A percentile compares a stretch with the other conserved stretches of the same genome.
phyloP scores from a whole-genome alignment of 2,113 vertebrate genomes.

The Amphiprion percula region DNA sequence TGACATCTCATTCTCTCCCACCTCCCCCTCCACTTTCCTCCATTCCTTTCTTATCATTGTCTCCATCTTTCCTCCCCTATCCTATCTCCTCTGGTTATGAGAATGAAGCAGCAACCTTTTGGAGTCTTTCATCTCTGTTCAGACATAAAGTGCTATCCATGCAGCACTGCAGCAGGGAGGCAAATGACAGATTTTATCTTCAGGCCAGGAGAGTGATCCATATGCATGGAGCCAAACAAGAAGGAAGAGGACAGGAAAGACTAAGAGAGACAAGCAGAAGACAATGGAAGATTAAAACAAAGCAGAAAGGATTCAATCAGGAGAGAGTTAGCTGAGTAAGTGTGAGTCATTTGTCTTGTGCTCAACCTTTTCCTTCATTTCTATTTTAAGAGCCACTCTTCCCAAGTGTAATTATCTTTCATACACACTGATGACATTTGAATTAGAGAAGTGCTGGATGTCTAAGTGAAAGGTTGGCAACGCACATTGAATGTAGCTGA shows the following conservation, averaged over 20 bases:
- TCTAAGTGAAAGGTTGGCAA: no score
- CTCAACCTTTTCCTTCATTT: not conserved
- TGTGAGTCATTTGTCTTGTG: not conserved
- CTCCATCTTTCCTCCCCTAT: not conserved
- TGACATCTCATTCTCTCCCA: not conserved
- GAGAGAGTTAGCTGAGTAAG: no score
- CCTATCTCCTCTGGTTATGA: not conserved
- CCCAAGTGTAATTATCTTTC: not conserved
- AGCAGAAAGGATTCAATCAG: not conserved
- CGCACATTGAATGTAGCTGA: no score
- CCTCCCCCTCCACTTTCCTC: not conserved
- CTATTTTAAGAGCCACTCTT: not conserved
- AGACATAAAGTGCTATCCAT: no score
- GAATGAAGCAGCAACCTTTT: not conserved
- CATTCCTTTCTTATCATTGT: not conserved
- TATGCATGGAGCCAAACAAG: not conserved
- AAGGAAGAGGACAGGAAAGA: no score
- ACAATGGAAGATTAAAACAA: not conserved
- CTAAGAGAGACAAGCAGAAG: no score
- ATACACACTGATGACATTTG: not conserved
- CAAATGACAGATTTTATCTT: not conserved
- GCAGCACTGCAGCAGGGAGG: not conserved
- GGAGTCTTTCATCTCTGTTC: constrained; percentile 12
- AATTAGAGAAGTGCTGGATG: no score
- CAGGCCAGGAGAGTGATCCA: no score